phyloP scores from a whole-genome alignment of 2,888 invertebrate species.

The Campopleginae sp. region DNA sequence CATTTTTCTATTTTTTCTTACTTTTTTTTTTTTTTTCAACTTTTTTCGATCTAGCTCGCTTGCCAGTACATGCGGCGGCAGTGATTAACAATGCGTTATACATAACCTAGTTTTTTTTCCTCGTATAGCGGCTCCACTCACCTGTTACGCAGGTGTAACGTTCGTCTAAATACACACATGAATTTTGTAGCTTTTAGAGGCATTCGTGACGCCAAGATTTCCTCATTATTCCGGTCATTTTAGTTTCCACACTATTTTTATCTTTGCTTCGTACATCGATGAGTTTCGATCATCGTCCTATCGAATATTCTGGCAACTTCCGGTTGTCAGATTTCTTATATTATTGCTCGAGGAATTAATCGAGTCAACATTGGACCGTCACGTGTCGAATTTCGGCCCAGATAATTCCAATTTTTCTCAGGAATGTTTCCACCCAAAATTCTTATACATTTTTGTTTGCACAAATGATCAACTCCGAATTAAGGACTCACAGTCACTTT shows the following conservation, averaged over 20 bases:
- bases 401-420: neutral
- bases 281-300: neutral
- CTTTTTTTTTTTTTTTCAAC: neutral
- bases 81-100: conserved; percentile 46
- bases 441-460: neutral
- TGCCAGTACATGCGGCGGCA: conserved; percentile 20
- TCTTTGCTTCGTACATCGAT: neutral
- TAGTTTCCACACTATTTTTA: conserved; percentile 10
- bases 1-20: neutral
- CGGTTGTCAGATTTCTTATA: neutral
- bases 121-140: conserved; percentile 6
- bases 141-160: conserved; percentile 39
- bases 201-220: conserved; percentile 53
- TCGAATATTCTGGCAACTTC: neutral
- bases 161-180: neutral
- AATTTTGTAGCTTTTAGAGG: conserved; percentile 43
- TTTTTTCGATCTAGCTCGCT: conserved; percentile 8
- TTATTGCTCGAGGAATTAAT: neutral
- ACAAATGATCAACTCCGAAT: neutral
- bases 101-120: conserved; percentile 59
- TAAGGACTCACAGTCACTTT: neutral
- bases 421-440: neutral
- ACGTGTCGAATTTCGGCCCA: neutral
- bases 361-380: neutral
- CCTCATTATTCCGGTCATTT: neutral